Evolutionary conservation across 2,888 invertebrate genomes (phyloP).

Genomic region (Hirtodrosophila duncani): DNA sequence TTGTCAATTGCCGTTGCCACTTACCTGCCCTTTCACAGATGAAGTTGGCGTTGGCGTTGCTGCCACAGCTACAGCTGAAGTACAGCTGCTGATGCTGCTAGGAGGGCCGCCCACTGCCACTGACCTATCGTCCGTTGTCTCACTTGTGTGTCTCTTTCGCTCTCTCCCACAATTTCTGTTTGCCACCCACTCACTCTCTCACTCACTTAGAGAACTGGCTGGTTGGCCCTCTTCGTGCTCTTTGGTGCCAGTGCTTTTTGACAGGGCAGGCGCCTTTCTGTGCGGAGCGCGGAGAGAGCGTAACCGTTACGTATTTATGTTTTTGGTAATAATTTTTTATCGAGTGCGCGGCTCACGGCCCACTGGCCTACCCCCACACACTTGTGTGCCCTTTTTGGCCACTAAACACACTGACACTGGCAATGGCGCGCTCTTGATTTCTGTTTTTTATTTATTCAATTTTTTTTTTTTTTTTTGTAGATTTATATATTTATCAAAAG

Average conservation of each 20-base stretch:
- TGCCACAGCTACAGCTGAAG: constrained; percentile 26
- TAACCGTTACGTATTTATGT: constrained; percentile 63
- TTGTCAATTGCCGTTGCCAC: too few relatives aligned
- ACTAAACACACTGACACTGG: constrained; percentile 1
- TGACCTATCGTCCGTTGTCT: constrained; percentile 39
- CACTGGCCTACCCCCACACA: constrained; percentile 20
- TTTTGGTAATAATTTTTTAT: constrained; percentile 68
- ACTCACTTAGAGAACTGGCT: too few relatives aligned
- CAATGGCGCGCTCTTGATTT: constrained; percentile 20
- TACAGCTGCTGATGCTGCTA: constrained; percentile 29
- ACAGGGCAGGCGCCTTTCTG: too few relatives aligned
- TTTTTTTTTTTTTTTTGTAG: constrained; percentile 14
- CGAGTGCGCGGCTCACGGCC: too few relatives aligned
- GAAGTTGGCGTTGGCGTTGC: constrained; percentile 48
- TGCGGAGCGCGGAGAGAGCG: not conserved
- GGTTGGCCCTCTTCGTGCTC: too few relatives aligned
- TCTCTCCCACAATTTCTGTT: constrained; percentile 9
- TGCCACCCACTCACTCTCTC: constrained; percentile 1
- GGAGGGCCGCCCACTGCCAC: constrained; percentile 63
- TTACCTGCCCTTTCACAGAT: constrained; percentile 61
- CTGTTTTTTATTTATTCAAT: constrained; percentile 25
- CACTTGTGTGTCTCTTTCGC: constrained; percentile 3
- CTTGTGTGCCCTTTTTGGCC: constrained; percentile 1
- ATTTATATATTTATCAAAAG: constrained; percentile 22
- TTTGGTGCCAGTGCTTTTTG: too few relatives aligned